Evolutionary conservation across 1,140 invertebrate genomes (phyloP).

Genomic region (Papilio helenus): DNA sequence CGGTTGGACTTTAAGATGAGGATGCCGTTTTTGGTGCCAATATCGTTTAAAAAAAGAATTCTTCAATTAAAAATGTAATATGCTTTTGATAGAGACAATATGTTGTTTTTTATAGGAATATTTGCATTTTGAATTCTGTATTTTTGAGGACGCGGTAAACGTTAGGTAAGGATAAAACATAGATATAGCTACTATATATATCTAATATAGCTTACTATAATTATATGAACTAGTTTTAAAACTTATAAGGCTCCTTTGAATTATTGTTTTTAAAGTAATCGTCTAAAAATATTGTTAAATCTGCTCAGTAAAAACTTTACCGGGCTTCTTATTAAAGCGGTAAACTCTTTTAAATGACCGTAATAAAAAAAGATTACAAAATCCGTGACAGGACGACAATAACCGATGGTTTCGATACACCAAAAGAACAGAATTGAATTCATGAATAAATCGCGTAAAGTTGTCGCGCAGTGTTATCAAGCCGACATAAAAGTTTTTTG

Average conservation of each 20-base stretch:
- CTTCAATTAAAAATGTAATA: not conserved
- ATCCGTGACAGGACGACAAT: conserved; percentile 42
- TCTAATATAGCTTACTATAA: too few relatives aligned
- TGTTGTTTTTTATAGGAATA: not conserved
- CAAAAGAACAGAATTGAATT: conserved; percentile 64
- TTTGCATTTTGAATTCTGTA: not conserved
- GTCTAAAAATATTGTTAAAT: not conserved
- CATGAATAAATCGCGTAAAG: conserved; percentile 68
- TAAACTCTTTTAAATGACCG: conserved; percentile 1
- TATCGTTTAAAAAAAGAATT: not conserved
- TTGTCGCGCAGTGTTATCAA: conserved; percentile 51
- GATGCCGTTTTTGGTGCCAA: conserved; percentile 8
- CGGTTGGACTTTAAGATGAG: conserved; percentile 5
- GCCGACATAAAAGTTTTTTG: conserved; percentile 54
- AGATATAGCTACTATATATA: too few relatives aligned
- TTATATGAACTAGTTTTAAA: too few relatives aligned
- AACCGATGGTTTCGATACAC: conserved; percentile 48
- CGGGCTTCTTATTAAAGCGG: not conserved
- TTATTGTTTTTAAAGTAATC: too few relatives aligned
- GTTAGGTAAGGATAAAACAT: too few relatives aligned
- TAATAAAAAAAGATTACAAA: conserved; percentile 33
- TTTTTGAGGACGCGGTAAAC: too few relatives aligned
- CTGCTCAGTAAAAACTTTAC: not conserved
- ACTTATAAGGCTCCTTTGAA: not conserved
- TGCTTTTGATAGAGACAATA: not conserved